These are phyloP conservation scores for Sander lucioperca DNA, from an alignment of 2,113 vertebrate genomes.

Conservation along the genomic window DNA sequence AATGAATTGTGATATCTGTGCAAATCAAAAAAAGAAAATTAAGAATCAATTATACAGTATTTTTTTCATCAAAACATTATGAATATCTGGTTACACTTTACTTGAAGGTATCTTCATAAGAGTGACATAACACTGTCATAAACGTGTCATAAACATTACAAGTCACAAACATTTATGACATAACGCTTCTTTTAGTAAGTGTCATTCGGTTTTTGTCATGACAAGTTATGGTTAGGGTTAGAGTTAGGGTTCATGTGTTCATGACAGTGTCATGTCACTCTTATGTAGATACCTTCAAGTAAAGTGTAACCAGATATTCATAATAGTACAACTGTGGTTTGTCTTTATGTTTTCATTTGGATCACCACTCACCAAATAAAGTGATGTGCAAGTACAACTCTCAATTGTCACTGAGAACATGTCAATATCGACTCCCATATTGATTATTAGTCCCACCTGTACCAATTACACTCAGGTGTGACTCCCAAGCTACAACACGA, in stretches of 20 bases:
- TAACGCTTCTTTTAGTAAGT: too few species aligned
- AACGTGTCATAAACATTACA: too few species aligned
- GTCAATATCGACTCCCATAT: background rate
- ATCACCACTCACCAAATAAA: background rate
- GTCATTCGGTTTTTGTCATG: too few species aligned
- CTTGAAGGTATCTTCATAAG: too few species aligned
- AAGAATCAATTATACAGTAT: background rate
- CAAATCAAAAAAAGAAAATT: background rate
- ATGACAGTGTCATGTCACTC: too few species aligned
- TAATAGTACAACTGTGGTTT: too few species aligned
- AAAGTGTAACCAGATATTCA: too few species aligned
- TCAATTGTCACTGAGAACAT: background rate
- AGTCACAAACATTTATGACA: too few species aligned
- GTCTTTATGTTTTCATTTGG: background rate
- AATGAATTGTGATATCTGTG: background rate
- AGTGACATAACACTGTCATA: too few species aligned
- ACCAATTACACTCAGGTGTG: background rate
- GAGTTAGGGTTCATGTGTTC: too few species aligned
- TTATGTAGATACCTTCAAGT: too few species aligned
- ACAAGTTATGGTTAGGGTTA: too few species aligned
- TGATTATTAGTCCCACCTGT: conserved; percentile 23
- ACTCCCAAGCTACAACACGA: background rate
- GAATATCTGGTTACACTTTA: background rate
- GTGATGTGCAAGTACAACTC: background rate
- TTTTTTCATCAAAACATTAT: background rate